Base-by-base conservation (phyloP, 92 coral and sea anemone genomes). In the Bergia puertoricense region DNA sequence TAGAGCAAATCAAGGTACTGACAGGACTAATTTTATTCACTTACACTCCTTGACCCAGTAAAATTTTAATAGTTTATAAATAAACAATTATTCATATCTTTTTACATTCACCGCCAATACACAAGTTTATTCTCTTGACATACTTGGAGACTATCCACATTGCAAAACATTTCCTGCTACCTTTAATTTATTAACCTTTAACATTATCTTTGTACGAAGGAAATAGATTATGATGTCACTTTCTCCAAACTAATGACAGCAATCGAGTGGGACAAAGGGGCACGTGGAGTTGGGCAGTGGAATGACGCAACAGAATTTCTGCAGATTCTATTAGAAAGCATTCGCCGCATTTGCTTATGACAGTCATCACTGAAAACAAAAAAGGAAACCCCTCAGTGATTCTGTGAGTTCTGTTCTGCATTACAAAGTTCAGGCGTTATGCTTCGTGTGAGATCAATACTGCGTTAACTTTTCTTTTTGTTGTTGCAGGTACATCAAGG, bases 281-380 rank as follows among this genome's bases (percentile, higher is more conserved):
- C 36, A 40, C 80, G 88, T 6, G 79, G 88, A 14, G 88, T 85
- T 20, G 88, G 88, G 8, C 23, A 13, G 13, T 85, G 88, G 80
- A 85, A 85, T 42, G 88, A 85, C 39, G 50, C 80, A 40, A 41
- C 69, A 20, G 80, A 72, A 56, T 85, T 85, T 37, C 36, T 54
- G 13, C 57, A 85, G 41, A 30, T 50, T 10, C 36, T 85, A 4
- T 39, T 85, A 78, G 79, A 68, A 68, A 68, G 46, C 36, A 41
- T 85, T 65, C 71, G 30, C 23, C 1, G n/a, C 16, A n/a, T 46
- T 5, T 10, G 8, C 6, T 46, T 46, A 46, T 46, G 51, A 4
- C 5, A 46, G 0, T 46, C 8, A 46, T 46, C 51, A 6, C 51
- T 10, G 6, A 46, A 46, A 46, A 46, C 51, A 46, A 5, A 46